These are phyloP conservation scores for Drosophila kokeensis DNA, from an alignment of 2,888 invertebrate species.

Conservation along the genomic window DNA sequence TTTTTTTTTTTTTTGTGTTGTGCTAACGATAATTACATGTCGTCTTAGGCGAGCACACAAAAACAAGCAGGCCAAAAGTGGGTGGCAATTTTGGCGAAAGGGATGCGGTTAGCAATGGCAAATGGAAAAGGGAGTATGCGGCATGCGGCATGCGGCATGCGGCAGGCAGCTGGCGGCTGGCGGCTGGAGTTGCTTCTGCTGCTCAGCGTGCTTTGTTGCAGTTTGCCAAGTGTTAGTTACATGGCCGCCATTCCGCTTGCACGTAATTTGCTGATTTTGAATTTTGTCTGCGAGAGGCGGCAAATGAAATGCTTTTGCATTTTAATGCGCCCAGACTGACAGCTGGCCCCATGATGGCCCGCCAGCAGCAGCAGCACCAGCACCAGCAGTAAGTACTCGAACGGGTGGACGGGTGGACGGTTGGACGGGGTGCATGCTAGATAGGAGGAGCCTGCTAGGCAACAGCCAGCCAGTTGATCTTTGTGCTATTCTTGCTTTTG, in stretches of 20 bases:
- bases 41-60: conserved; percentile 56
- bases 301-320: conserved; percentile 81
- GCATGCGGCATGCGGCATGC: background rate
- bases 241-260: conserved; percentile 67
- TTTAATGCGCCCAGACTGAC: conserved; percentile 77
- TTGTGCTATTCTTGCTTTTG: conserved; percentile 54
- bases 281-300: conserved; percentile 71
- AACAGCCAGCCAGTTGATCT: conserved; percentile 62
- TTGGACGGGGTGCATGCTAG: background rate
- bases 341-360: conserved; percentile 65
- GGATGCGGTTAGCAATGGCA: background rate
- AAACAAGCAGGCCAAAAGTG: conserved; percentile 9
- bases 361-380: background rate
- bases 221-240: conserved; percentile 74
- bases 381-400: background rate
- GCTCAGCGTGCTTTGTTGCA: conserved; percentile 15
- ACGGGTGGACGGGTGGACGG: no score
- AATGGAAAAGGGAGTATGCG: background rate
- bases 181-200: background rate
- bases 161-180: background rate
- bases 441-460: conserved; percentile 10
- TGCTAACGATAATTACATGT: conserved; percentile 78
- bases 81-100: conserved; percentile 6
- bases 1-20: background rate
- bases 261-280: conserved; percentile 81